Base-by-base conservation (phyloP, 2,888 invertebrate species). In the Limnephilus lunatus region DNA sequence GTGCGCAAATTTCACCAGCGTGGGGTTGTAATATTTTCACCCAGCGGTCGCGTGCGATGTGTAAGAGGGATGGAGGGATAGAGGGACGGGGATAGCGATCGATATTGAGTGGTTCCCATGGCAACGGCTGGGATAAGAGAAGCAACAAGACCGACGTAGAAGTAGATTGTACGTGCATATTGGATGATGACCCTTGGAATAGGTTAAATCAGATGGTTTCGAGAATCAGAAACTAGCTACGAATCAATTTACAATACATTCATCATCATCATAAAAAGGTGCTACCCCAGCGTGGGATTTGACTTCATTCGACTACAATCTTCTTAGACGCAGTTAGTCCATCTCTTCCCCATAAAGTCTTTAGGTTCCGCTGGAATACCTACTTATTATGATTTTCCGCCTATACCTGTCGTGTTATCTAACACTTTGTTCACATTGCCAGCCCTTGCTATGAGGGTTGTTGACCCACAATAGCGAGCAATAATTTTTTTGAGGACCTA, bases 51-150 rank as follows among this genome's bases (percentile, higher is more conserved):
- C 11, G 31, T 31, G 30, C n/a, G n/a, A n/a, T 25, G 86, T 30
- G 86, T 39, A 53, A 91, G 31, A 89, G 91, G 81, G 89, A 91
- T 32, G 90, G 68, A 68, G 32, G 48, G 19, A 19, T 19, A n/a
- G 85, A 85, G 68, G 89, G 32, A 48, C 68, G 85, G 81, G 85
- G 87, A 86, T 25, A 31, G 88, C 68, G 89, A 89, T 92, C 92
- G 92, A 92, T 92, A 92, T 92, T 89, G 88, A 83, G 31, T 88
- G 80, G 92, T 92, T 44, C 48, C 81, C 92, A 92, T 92, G 92
- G 85, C 83, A 92, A 92, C 92, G 85, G 89, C 92, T 90, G 92
- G 92, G 92, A 89, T 85, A 90, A 89, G 90, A 90, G 90, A 89
- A 80, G 92, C 90, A 90, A 92, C 92, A 90, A 90, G 85, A 90